Percentiles rank a stretch among this genome's conserved stretches.
These are phyloP conservation scores for Meandrina meandrites DNA, from an alignment of 92 coral and sea anemone species.

Conservation along the genomic window DNA sequence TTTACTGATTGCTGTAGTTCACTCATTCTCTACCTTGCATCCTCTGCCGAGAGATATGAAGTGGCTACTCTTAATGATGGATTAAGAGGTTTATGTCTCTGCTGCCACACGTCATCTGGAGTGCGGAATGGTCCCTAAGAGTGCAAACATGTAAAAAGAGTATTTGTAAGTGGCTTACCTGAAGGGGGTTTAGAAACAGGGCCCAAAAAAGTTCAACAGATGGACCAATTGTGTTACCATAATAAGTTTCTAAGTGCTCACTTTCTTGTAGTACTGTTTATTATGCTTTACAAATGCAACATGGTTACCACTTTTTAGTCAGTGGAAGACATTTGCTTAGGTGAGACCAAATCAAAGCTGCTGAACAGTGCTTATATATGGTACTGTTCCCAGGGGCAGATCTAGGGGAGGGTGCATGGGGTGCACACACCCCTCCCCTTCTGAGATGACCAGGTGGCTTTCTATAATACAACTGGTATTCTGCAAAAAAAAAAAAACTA, in stretches of 20 bases:
- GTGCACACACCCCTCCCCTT: no score
- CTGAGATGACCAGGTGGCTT: no score
- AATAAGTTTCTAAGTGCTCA: no score
- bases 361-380: no score
- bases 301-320: background rate
- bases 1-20: no score
- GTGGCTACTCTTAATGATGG: constrained; percentile 92
- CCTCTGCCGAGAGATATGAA: constrained; percentile 87
- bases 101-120: constrained; percentile 84
- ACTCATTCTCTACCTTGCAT: constrained; percentile 86
- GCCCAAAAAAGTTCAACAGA: background rate
- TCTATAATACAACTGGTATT: no score
- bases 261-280: background rate
- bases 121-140: constrained; percentile 95
- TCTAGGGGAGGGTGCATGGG: no score
- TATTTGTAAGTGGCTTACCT: background rate
- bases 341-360: background rate
- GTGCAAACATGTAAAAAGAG: background rate
- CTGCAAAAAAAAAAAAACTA: no score
- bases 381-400: no score
- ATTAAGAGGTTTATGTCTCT: constrained; percentile 88
- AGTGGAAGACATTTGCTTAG: background rate
- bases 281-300: background rate
- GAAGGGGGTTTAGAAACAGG: background rate
- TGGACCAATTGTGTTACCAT: background rate